Evolutionary conservation across 2,797 vertebrate species (phyloP), one percentile per base, ranked within the genome.

Genomic region (Clarias laeviceps): DNA sequence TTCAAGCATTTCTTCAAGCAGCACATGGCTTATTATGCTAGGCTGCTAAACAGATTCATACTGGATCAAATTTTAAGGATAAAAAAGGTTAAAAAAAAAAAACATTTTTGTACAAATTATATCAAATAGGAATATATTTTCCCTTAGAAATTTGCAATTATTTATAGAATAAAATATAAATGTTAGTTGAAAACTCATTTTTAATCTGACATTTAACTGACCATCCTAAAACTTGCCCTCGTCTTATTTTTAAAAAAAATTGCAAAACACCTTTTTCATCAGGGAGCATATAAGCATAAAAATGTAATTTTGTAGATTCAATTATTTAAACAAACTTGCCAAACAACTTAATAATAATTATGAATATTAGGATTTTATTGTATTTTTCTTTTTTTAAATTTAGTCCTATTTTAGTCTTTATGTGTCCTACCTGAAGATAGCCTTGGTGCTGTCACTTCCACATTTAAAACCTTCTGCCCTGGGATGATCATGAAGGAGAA

Each of bases 401-500:
- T 32, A 64, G 5, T 20, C 8, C 54, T 3, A 82, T 24, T 68
- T 40, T 17, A 40, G 29, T 40, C 0, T 50, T 76, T 74, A 50
- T 65, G 9, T 27, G 5, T 70, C 92, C 93, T 88, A 98, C 97
- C 97, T 98, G 93, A 97, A 96, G 45, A 97, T 95, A 0, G 96
- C 97, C 85, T 97, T 97, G 59, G 96, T 97, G 94, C 96, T 96
- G 89, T 98, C 97, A 17, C 96, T 96, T 80, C 96, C 95, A 54
- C 97, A 97, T 80, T 94, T 97, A 87, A 98, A 98, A 1, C 96
- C 97, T 0, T 97, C 97, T 0, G 96, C 95, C 88, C 97, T 97
- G 84, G 50, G 64, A 89, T 70, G 1, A 81, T 5, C 15, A 79
- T 32, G 4, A 57, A 27, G 61, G 79, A 70, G 24, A 56, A 65